These are phyloP conservation scores for Bryconaethiops microstoma DNA, from an alignment of 2,797 vertebrate genomes.

Conservation along the genomic window DNA sequence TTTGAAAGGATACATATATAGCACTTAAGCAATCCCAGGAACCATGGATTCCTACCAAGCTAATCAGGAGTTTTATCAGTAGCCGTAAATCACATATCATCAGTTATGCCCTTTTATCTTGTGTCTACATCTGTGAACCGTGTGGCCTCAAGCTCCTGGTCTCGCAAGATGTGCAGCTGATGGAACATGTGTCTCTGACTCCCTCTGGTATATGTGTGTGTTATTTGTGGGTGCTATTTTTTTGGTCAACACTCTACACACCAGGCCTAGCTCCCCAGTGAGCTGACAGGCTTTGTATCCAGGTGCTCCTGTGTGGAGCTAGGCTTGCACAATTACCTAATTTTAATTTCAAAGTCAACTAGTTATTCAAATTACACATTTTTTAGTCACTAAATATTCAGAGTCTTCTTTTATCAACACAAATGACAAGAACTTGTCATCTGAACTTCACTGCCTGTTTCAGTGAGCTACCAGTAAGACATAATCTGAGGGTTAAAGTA, in stretches of 20 bases:
- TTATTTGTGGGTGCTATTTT: too few relatives aligned
- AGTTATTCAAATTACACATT: not conserved
- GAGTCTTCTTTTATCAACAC: too few relatives aligned
- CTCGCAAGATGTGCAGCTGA: conserved; percentile 34
- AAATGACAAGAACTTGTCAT: too few relatives aligned
- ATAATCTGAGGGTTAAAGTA: too few relatives aligned
- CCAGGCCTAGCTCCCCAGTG: conserved; percentile 7
- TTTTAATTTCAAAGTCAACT: not conserved
- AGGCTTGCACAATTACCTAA: not conserved
- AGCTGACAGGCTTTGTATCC: not conserved
- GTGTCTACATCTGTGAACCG: conserved; percentile 43
- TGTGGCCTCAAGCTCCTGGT: conserved; percentile 21
- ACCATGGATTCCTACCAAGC: not conserved
- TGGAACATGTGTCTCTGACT: conserved; percentile 38
- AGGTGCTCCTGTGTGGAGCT: not conserved
- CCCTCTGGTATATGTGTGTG: conserved; percentile 2
- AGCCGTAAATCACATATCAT: conserved; percentile 39
- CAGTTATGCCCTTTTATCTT: conserved; percentile 49
- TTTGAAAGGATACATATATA: not conserved
- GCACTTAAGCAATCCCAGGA: not conserved
- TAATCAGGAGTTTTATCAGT: conserved; percentile 34
- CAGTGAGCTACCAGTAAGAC: too few relatives aligned
- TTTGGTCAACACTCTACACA: conserved; percentile 27
- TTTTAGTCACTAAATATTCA: too few relatives aligned
- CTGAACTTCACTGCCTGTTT: too few relatives aligned